A percentile compares a stretch with the other conserved stretches of the same genome.
Conservation (phyloP, 2,797 vertebrate species). For the Platyrinchus mystaceus region DNA sequence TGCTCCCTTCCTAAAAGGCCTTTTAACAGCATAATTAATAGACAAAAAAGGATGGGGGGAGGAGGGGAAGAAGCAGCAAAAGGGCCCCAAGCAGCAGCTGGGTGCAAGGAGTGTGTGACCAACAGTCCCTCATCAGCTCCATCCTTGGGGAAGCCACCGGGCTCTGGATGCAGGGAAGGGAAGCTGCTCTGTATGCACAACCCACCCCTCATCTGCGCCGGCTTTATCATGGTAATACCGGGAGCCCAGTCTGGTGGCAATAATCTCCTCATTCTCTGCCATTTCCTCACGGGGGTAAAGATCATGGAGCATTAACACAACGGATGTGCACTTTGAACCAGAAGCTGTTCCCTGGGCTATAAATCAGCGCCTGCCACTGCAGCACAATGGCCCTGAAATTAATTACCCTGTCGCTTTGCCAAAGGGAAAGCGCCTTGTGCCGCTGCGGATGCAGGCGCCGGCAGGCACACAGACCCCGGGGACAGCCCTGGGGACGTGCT, state of each 20-base stretch:
- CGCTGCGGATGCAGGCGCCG: neutral
- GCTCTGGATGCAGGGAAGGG: neutral
- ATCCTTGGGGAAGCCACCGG: neutral
- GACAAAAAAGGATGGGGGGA: neutral
- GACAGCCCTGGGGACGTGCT: neutral
- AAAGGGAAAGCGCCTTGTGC: neutral
- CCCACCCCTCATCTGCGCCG: neutral
- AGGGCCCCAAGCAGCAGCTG: neutral
- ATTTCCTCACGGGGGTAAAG: slow-evolving; percentile 85
- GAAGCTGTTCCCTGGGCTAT: slow-evolving; percentile 78
- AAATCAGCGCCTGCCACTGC: slow-evolving; percentile 76
- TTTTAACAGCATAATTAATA: neutral
- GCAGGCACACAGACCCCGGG: neutral
- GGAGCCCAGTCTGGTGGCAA: slow-evolving; percentile 78
- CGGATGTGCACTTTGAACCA: slow-evolving; percentile 86
- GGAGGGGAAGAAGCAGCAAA: fast-evolving
- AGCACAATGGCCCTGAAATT: slow-evolving; percentile 81
- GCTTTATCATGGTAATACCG: slow-evolving; percentile 70
- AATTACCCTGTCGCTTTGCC: slow-evolving; percentile 69
- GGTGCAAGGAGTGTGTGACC: neutral
- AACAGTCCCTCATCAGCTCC: neutral
- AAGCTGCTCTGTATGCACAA: neutral
- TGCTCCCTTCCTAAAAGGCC: neutral
- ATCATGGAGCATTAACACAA: slow-evolving; percentile 81
- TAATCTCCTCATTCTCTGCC: slow-evolving; percentile 84